Conservation (phyloP, 2,113 vertebrate genomes). For the Pteronura brasiliensis region DNA sequence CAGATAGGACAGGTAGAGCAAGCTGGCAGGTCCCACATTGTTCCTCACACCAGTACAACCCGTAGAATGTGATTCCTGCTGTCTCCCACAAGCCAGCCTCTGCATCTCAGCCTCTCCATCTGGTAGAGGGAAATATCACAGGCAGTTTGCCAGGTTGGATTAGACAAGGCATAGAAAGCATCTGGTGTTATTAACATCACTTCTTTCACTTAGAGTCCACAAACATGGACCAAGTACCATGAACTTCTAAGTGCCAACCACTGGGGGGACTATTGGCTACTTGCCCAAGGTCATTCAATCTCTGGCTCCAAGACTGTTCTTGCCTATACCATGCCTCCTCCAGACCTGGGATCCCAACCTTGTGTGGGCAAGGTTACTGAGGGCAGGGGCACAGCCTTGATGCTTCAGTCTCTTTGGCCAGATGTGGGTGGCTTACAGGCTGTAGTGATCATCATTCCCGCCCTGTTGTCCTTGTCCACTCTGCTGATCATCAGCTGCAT, state of each 20-base stretch:
- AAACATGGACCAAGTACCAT: not conserved
- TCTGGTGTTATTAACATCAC: not conserved
- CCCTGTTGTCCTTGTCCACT: constrained; percentile 76
- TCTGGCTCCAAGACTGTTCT: not conserved
- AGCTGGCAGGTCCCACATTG: not conserved
- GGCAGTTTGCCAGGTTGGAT: not conserved
- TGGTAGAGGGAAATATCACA: not conserved
- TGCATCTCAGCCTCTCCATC: not conserved
- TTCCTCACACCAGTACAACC: not conserved
- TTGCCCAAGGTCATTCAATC: not conserved
- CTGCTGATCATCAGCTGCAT: constrained; percentile 77
- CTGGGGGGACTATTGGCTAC: not conserved
- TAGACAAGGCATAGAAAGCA: not conserved
- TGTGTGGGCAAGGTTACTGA: not conserved
- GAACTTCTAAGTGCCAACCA: not conserved
- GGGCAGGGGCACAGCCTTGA: not conserved
- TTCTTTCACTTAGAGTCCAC: not conserved
- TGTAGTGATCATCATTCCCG: constrained; percentile 78
- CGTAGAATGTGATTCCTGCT: not conserved
- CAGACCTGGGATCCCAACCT: not conserved
- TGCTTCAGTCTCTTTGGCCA: not conserved
- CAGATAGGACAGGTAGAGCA: not conserved
- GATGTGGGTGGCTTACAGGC: constrained; percentile 68
- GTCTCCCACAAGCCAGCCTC: not conserved
- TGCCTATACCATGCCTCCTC: not conserved